phyloP scores from a whole-genome alignment of 2,888 invertebrate genomes.

The Stratiomys singularior region DNA sequence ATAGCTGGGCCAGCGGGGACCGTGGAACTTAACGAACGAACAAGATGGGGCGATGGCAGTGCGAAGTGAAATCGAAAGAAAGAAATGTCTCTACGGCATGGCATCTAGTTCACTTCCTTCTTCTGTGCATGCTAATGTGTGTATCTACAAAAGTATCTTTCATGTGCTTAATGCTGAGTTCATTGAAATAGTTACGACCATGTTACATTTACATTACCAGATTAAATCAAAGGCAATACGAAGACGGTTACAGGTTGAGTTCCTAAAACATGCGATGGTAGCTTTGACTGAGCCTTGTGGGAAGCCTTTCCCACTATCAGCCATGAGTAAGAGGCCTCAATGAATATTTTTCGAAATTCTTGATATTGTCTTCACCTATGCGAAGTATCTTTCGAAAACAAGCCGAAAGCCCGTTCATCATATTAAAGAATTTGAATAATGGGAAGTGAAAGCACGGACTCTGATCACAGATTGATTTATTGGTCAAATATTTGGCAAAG shows the following conservation, averaged over 20 bases:
- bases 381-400: no score
- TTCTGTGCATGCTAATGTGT: conserved; percentile 31
- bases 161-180: not conserved
- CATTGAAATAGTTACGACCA: conserved; percentile 18
- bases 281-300: not conserved
- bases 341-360: no score
- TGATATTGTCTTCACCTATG: not conserved
- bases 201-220: not conserved
- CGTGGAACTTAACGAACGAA: not conserved
- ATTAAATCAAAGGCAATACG: not conserved
- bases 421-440: not conserved
- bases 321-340: no score
- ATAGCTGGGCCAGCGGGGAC: not conserved
- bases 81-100: conserved; percentile 33
- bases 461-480: not conserved
- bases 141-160: conserved; percentile 9
- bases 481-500: not conserved
- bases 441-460: not conserved
- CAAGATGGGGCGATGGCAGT: conserved; percentile 3
- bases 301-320: not conserved
- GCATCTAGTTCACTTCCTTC: conserved; percentile 45
- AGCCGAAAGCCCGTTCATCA: not conserved
- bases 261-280: not conserved
- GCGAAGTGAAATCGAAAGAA: conserved; percentile 46
- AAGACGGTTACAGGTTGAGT: not conserved